Percentiles rank a stretch among this genome's conserved stretches.
Evolutionary conservation across 2,113 vertebrate genomes (phyloP).

Genomic region (Gavialis gangeticus): DNA sequence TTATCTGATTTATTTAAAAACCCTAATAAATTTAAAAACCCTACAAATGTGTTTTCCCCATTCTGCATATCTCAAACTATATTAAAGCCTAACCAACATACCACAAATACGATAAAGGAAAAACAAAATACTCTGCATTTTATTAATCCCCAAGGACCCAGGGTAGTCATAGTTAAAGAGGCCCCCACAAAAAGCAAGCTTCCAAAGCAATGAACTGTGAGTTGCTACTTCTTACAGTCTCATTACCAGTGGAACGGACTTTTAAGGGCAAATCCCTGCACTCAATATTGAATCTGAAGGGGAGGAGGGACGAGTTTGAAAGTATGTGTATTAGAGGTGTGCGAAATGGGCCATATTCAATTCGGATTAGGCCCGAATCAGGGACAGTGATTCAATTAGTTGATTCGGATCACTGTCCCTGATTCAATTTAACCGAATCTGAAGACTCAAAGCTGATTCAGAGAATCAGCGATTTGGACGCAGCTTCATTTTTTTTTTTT

Average conservation of each 20-base stretch:
- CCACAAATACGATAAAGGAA: not conserved
- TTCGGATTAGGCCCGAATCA: no score
- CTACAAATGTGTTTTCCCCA: not conserved
- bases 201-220: not conserved
- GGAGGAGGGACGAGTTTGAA: no score
- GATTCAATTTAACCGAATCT: no score
- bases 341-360: no score
- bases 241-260: not conserved
- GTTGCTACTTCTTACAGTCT: not conserved
- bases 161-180: not conserved
- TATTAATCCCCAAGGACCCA: not conserved
- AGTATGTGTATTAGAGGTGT: no score
- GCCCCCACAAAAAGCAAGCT: not conserved
- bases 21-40: not conserved
- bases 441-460: no score
- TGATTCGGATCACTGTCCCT: no score
- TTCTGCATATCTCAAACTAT: not conserved
- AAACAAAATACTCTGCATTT: not conserved
- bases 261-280: not conserved
- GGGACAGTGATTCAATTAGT: no score
- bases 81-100: not conserved
- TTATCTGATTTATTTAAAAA: not conserved
- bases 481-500: no score
- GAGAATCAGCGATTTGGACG: no score
- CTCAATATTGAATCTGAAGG: not conserved